Evolutionary conservation across 2,797 vertebrate genomes (phyloP), one percentile per base, ranked within the genome.

Genomic region (Oreochromis mossambicus): DNA sequence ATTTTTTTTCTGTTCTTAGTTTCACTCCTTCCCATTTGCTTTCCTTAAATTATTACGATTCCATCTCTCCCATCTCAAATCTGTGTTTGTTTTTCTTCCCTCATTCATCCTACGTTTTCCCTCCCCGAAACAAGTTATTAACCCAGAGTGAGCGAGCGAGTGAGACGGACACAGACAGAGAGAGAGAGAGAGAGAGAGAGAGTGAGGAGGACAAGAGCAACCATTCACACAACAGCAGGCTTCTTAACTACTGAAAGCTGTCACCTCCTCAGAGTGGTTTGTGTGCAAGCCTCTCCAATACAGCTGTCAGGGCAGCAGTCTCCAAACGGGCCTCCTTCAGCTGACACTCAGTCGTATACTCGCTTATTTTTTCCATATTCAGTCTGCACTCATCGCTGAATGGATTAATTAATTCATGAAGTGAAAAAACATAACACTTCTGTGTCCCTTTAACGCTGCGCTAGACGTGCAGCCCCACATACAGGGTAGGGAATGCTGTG

Each of bases 151-250:
- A 79, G 48, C 3, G 29, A 86, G 80, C 6, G 66, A 54, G 55
- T 81, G 81, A 34, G 36, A 41, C 6, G 1, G 58, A 63, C 58
- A 15, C 83, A 54, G 61, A 84, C 55, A 36, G 9, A 61, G 2
- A 61, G 32, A 26, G 32, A 41, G n/a, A 61, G 2, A 61, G 32
- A 26, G 32, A 41, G 84, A 80, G 70, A 17, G 84, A 73, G 82
- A 78, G 68, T 17, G 38, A 84, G 85, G 87, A 83, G 81, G 78
- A 92, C 86, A 91, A 92, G 89, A 91, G 87, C 83, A 89, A 80
- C 68, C 84, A 90, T 91, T 91, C 90, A 92, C 87, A 90, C 91
- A 90, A 87, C 92, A 90, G 88, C 89, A 82, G 83, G 89, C 90
- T 89, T 88, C 90, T 91, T 77, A 83, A 87, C 87, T 83, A 68